Base-by-base conservation (phyloP, 2,113 vertebrate genomes). In the Eubucco bourcierii region DNA sequence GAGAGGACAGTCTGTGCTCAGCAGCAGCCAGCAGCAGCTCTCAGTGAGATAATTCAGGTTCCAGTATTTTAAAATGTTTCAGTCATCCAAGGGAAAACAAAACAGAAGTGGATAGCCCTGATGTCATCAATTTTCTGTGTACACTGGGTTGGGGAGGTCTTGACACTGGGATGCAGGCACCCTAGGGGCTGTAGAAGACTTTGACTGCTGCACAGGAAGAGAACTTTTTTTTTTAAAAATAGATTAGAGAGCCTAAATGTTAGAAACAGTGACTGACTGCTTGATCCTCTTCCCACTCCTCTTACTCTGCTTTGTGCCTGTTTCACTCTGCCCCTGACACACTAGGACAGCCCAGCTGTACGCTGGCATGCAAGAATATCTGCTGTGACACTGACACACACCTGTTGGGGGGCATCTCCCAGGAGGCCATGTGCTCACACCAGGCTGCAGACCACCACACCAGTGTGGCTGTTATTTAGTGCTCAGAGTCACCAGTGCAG, bases 81-180 rank as follows among this genome's bases (percentile, higher is more conserved):
- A 33, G 5, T 8, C 10, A 11, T 39, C 14, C 31, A 87, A 58
- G 41, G 41, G 24, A 7, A 39, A 25, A 82, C 15, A 71, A 27
- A 6, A 27, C 9, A 28, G 1, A 5, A 19, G 44, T 15, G 8
- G 34, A 73, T 25, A 15, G 7, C 16, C 15, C 16, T 13, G 16
- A 5, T 28, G 70, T 65, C 4, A 27, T 16, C 24, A 39, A 39
- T 39, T 39, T 39, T 39, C 37, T 1, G 0, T 0, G 12, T 1
- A 20, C 13, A 9, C 15, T 4, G 8, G 24, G 0, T 0, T 27
- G 0, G 29, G 34, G 41, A 4, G 1, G 12, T 23, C 27, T 50
- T 1, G 3, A 19, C 29, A 27, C 28, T 0, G 3, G 23, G 28
- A 15, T 53, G 25, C 34, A 27, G 5, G 19, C 24, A 53, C 2